Base-by-base conservation (phyloP, 2,888 invertebrate genomes). In the Trilocha varians region DNA sequence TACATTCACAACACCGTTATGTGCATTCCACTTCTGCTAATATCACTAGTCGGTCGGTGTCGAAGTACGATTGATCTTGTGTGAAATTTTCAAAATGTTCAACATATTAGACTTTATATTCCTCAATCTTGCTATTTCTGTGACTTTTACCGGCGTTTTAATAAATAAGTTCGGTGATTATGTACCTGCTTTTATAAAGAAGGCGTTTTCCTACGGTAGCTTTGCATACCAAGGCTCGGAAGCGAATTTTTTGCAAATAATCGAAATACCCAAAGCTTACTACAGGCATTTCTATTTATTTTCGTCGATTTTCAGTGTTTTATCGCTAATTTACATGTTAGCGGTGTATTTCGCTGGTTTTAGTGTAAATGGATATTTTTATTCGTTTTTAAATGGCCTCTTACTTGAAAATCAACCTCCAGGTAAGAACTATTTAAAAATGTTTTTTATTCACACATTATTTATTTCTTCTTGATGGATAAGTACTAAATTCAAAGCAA, bases 261-360 rank as follows among this genome's bases (percentile, higher is more conserved):
- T 90, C 13, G 92, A 94, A 70, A 85, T 94, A 36, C 94, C 94
- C 0, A 95, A 95, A 73, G 87, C 91, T 36, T 93, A 91, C 87
- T 96, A 94, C 60, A 87, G 82, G 55, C 95, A 96, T 74, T 95
- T 95, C 64, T 96, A 96, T 66, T 63, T 90, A 5, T 91, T 91
- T 60, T 91, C 94, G 0, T 78, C 89, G 1, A 50, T 90, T 16
- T 83, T 89, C 55, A 88, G 90, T 40, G 63, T 69, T n/a, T 42
- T 70, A 1, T 70, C 85, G 13, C 66, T 91, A 11, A 48, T 71
- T n/a, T 72, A 90, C 32, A 70, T 88, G 50, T 50, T 87, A 32
- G 50, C 70, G 39, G 80, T 85, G 38, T 91, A 88, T 72, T 78
- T 87, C 42, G 77, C 77, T 36, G 72, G 82, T 18, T 66, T 66